Conservation (phyloP, 2,888 invertebrate species). For the Micropterix aruncella region DNA sequence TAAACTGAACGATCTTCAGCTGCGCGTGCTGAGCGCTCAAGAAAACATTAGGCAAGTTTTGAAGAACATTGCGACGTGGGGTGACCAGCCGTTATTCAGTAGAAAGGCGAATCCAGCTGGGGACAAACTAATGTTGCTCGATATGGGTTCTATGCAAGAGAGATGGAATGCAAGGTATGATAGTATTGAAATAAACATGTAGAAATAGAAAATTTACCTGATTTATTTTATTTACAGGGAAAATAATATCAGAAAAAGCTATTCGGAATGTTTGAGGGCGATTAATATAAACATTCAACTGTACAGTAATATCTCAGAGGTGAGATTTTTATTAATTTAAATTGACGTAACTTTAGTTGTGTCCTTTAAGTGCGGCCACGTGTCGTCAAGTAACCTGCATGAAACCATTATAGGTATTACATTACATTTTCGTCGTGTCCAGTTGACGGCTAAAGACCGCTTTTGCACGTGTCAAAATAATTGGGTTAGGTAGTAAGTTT, state of each 20-base stretch:
- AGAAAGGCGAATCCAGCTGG: constrained; percentile 35
- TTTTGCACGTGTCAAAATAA: no score
- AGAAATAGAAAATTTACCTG: no score
- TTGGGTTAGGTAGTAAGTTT: no score
- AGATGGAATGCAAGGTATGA: no score
- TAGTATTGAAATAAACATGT: no score
- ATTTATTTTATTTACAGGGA: neutral
- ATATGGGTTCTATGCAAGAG: neutral
- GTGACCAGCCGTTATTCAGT: constrained; percentile 57
- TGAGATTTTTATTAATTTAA: no score
- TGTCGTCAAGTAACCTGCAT: no score
- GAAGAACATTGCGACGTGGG: constrained; percentile 52
- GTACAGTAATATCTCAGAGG: neutral
- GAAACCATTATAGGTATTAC: no score
- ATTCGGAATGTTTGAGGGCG: neutral
- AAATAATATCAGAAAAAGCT: neutral
- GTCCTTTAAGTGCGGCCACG: no score
- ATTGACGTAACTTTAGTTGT: no score
- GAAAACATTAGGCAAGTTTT: constrained; percentile 45
- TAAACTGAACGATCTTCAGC: constrained; percentile 56
- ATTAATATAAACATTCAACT: neutral
- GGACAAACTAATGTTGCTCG: constrained; percentile 12
- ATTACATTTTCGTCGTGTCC: no score
- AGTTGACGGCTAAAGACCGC: no score
- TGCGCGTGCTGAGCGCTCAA: constrained; percentile 52